Conservation (phyloP, 2,113 vertebrate species). For the Andinoacara biseriatus region DNA sequence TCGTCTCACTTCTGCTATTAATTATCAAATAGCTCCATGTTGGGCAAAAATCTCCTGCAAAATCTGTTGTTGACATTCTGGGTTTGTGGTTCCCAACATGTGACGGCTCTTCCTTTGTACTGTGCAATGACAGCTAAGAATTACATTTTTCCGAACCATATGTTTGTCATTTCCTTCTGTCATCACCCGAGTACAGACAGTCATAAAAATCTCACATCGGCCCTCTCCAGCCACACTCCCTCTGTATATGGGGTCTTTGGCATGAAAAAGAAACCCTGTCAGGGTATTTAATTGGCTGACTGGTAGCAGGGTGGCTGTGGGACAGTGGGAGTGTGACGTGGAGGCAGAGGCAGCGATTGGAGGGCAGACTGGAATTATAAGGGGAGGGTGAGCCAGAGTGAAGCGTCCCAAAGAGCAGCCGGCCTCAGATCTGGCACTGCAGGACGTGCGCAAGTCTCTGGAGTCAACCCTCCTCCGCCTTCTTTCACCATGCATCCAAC, state of each 20-base stretch:
- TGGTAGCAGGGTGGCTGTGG: slow-evolving; percentile 41
- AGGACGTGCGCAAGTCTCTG: slow-evolving; percentile 24
- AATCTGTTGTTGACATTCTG: slow-evolving; percentile 26
- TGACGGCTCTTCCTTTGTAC: not conserved
- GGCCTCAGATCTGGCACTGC: slow-evolving; percentile 50
- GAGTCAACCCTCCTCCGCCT: slow-evolving; percentile 10
- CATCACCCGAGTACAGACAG: not conserved
- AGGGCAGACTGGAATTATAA: slow-evolving; percentile 68
- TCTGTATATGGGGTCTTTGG: not conserved
- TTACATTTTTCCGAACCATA: not conserved
- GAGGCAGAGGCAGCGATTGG: slow-evolving; percentile 72
- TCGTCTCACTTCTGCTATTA: not conserved
- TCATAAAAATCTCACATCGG: slow-evolving; percentile 9
- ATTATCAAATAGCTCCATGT: slow-evolving; percentile 33
- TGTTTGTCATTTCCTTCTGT: slow-evolving; percentile 25
- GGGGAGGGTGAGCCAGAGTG: slow-evolving; percentile 57
- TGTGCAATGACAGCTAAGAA: not conserved
- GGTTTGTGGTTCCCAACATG: slow-evolving; percentile 30
- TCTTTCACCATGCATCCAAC: slow-evolving; percentile 62
- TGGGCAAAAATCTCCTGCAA: not conserved
- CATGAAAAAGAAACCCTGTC: not conserved
- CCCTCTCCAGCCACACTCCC: not conserved
- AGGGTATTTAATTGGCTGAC: slow-evolving; percentile 69
- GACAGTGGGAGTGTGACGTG: slow-evolving; percentile 71
- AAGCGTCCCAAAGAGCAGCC: slow-evolving; percentile 57